These are phyloP conservation scores for Spisula solida DNA, from an alignment of 2,888 invertebrate genomes.

Conservation along the genomic window DNA sequence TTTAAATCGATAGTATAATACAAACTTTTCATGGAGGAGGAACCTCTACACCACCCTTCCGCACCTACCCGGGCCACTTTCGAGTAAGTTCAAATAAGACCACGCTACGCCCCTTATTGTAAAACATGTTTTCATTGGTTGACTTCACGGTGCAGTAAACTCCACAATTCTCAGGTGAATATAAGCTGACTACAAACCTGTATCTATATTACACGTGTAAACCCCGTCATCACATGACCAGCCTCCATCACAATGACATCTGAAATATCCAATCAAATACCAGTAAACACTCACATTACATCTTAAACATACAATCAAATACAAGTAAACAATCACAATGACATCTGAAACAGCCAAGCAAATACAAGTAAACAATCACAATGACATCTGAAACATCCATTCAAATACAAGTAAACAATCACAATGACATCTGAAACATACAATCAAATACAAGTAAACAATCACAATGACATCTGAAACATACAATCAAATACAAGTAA, in stretches of 20 bases:
- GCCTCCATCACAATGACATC: constrained; percentile 82
- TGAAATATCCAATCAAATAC: constrained; percentile 54
- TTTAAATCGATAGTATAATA: too few relatives aligned
- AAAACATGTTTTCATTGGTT: not conserved
- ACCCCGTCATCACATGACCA: constrained; percentile 75
- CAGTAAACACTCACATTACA: too few relatives aligned
- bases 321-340: too few relatives aligned
- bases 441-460: not conserved
- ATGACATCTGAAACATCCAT: not conserved
- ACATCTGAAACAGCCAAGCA: too few relatives aligned
- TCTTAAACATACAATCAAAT: constrained; percentile 57
- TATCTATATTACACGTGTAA: constrained; percentile 64
- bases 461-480: constrained; percentile 81
- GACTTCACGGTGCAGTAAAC: not conserved
- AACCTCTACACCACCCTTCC: too few relatives aligned
- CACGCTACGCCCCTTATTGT: not conserved
- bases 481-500: not conserved
- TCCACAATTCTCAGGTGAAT: not conserved
- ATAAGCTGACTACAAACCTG: constrained; percentile 38
- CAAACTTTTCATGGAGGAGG: too few relatives aligned
- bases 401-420: constrained; percentile 50
- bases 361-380: too few relatives aligned
- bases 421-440: constrained; percentile 79
- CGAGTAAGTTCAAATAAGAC: too few relatives aligned
- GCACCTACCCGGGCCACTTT: too few relatives aligned